Conservation (phyloP, 2,113 vertebrate genomes). For the Trematomus loennbergii region DNA sequence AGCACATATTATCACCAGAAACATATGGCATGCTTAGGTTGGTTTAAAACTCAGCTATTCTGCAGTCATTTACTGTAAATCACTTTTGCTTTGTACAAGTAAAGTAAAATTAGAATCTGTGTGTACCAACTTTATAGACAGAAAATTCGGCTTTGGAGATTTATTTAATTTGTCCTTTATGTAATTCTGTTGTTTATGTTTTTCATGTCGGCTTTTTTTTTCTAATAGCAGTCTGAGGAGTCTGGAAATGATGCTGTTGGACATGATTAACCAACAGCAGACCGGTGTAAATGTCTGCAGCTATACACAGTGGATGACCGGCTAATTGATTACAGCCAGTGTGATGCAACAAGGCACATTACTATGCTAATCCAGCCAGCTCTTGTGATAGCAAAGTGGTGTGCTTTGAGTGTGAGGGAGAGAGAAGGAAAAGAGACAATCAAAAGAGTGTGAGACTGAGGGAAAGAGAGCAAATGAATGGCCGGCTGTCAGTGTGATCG, state of each 20-base stretch:
- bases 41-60: conserved; percentile 26
- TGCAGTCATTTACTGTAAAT: conserved; percentile 15
- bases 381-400: conserved; percentile 52
- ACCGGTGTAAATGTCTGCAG: conserved; percentile 74
- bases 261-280: conserved; percentile 79
- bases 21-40: conserved; percentile 32
- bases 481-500: conserved; percentile 60
- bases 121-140: conserved; percentile 12
- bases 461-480: conserved; percentile 69
- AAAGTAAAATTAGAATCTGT: conserved; percentile 11
- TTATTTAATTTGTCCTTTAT: conserved; percentile 47
- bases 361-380: conserved; percentile 81
- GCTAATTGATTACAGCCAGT: conserved; percentile 83
- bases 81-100: conserved; percentile 3
- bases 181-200: conserved; percentile 43
- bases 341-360: conserved; percentile 80
- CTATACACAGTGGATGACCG: conserved; percentile 71
- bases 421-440: conserved; percentile 46
- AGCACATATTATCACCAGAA: conserved; percentile 27
- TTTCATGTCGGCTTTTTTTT: conserved; percentile 33
- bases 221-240: conserved; percentile 55
- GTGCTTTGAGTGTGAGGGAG: conserved; percentile 30
- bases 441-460: conserved; percentile 44
- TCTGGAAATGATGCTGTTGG: conserved; percentile 73
- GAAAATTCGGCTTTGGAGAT: conserved; percentile 34